These are phyloP conservation scores for Clarias laeviceps DNA, from an alignment of 2,797 vertebrate species.

Conservation along the genomic window DNA sequence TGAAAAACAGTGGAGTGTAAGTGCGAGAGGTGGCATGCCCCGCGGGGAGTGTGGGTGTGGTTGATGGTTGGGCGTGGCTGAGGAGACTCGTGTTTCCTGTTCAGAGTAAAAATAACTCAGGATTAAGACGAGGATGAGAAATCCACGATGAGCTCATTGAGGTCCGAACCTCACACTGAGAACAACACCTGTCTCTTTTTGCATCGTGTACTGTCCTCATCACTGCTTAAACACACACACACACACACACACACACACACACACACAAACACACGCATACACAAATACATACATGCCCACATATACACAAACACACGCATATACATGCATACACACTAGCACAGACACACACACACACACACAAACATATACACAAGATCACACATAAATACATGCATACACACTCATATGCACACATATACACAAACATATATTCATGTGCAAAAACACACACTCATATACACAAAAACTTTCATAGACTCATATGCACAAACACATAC, in stretches of 20 bases:
- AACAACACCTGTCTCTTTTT: constrained; percentile 5
- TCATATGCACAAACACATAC: background rate
- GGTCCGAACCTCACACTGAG: constrained; percentile 2
- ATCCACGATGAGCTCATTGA: constrained; percentile 13
- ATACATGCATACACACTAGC: background rate
- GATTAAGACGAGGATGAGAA: constrained; percentile 19
- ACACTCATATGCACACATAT: background rate
- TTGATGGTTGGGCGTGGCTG: background rate
- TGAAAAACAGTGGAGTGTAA: background rate
- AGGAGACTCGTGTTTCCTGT: background rate
- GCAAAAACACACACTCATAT: background rate
- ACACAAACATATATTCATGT: background rate
- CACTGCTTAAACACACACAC: background rate
- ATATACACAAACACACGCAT: too few species aligned
- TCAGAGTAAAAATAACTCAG: constrained; percentile 39
- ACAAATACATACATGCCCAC: background rate
- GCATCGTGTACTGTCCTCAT: background rate
- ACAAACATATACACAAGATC: background rate
- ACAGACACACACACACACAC: too few species aligned
- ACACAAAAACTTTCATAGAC: background rate
- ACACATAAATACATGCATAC: background rate
- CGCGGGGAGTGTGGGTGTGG: background rate
- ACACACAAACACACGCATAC: background rate
- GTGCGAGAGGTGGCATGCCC: background rate
- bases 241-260: background rate